phyloP scores from a whole-genome alignment of 2,797 vertebrate genomes.

The Podargus strigoides region DNA sequence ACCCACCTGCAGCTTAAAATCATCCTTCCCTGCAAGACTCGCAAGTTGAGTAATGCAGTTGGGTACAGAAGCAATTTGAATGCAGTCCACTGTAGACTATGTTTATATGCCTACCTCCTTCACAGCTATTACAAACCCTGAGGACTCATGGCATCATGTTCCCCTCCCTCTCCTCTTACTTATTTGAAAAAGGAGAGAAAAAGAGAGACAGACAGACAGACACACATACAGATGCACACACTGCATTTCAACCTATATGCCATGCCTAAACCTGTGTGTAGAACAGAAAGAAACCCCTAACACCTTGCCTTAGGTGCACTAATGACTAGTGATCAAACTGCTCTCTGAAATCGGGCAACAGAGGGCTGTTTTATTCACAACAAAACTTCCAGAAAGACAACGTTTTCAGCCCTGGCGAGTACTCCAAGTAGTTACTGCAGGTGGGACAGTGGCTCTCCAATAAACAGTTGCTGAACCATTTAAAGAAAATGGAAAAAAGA shows the following conservation, averaged over 20 bases:
- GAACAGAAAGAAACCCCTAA: background rate
- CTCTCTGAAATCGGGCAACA: background rate
- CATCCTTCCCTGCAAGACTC: background rate
- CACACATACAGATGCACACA: background rate
- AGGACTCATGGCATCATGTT: background rate
- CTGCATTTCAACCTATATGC: background rate
- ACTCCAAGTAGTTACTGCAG: background rate
- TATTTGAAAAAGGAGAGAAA: background rate
- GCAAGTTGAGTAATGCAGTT: fast-evolving
- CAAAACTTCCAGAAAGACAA: background rate
- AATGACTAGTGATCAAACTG: background rate
- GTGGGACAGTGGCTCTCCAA: background rate
- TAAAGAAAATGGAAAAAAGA: background rate
- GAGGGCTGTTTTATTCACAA: background rate
- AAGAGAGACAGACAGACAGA: background rate
- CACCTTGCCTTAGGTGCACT: background rate
- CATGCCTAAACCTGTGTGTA: background rate
- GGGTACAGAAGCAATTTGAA: background rate
- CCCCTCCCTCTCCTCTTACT: background rate
- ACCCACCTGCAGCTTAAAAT: background rate
- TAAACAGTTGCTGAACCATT: background rate
- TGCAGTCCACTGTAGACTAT: background rate
- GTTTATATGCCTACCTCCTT: background rate
- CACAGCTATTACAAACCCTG: background rate
- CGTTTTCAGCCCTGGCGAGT: background rate